Percentiles rank a stretch among this genome's conserved stretches.
Conservation (phyloP, 2,113 vertebrate species). For the Aegypius monachus region DNA sequence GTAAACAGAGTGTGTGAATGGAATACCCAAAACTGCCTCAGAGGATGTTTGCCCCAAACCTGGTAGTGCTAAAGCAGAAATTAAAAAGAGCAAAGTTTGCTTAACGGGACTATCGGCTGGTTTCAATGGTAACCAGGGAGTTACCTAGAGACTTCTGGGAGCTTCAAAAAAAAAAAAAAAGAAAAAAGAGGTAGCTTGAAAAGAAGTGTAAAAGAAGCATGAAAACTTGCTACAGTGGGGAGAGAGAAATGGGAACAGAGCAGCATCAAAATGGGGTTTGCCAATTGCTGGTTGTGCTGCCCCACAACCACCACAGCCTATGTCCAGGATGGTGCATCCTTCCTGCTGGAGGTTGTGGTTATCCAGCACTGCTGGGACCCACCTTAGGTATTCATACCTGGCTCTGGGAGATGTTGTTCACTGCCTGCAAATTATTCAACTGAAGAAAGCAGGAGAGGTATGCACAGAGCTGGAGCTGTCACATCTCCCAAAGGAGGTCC, state of each 20-base stretch:
- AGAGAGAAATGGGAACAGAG: not conserved
- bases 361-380: not conserved
- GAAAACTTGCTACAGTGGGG: not conserved
- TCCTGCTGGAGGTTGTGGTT: not conserved
- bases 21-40: not conserved
- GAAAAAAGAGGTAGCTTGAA: not conserved
- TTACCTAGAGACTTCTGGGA: not conserved
- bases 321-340: not conserved
- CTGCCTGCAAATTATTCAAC: not conserved
- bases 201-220: not conserved
- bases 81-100: not conserved
- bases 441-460: not conserved
- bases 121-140: not conserved
- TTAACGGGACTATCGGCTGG: not conserved
- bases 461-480: not conserved
- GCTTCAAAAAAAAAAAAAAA: not conserved
- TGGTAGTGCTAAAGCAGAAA: not conserved
- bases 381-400: not conserved
- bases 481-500: not conserved
- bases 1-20: not conserved
- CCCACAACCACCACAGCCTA: no score
- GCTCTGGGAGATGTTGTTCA: not conserved
- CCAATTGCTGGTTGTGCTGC: not conserved
- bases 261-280: not conserved
- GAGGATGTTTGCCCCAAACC: not conserved